These are phyloP conservation scores for Plestiodon gilberti DNA, from an alignment of 2,113 vertebrate species.

Conservation along the genomic window DNA sequence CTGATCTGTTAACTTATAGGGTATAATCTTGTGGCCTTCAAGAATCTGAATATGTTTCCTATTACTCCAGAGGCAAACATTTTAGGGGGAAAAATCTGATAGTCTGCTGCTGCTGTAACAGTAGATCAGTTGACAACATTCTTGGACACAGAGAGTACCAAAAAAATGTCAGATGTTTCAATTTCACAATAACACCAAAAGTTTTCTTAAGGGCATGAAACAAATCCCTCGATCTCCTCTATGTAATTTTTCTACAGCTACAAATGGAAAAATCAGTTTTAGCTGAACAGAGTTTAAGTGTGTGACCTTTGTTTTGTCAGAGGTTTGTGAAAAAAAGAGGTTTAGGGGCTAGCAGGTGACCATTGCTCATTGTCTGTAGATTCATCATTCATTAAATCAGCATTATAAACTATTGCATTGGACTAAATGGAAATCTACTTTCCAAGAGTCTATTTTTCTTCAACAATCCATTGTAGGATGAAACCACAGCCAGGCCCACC, in stretches of 20 bases:
- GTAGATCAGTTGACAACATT: constrained; percentile 19
- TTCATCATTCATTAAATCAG: not conserved
- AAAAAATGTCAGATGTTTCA: constrained; percentile 8
- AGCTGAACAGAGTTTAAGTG: not conserved
- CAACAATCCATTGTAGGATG: not conserved
- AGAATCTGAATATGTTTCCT: constrained; percentile 15
- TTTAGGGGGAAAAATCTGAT: not conserved
- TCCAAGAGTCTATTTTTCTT: not conserved
- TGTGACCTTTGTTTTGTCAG: not conserved
- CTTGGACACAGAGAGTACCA: not conserved
- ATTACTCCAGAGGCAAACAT: not conserved
- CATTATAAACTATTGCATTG: not conserved
- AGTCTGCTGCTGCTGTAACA: not conserved
- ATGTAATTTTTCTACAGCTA: not conserved
- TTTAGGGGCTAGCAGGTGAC: not conserved
- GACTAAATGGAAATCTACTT: not conserved
- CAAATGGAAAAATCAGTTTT: not conserved
- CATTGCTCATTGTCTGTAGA: not conserved
- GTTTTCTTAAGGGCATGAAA: not conserved
- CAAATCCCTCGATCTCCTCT: not conserved
- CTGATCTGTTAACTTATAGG: not conserved
- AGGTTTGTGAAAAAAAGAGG: not conserved
- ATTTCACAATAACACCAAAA: not conserved
- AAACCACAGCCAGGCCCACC: not conserved
- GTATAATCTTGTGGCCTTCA: not conserved